Conservation (phyloP, 1,140 invertebrate genomes). For the Orius insidiosus region DNA sequence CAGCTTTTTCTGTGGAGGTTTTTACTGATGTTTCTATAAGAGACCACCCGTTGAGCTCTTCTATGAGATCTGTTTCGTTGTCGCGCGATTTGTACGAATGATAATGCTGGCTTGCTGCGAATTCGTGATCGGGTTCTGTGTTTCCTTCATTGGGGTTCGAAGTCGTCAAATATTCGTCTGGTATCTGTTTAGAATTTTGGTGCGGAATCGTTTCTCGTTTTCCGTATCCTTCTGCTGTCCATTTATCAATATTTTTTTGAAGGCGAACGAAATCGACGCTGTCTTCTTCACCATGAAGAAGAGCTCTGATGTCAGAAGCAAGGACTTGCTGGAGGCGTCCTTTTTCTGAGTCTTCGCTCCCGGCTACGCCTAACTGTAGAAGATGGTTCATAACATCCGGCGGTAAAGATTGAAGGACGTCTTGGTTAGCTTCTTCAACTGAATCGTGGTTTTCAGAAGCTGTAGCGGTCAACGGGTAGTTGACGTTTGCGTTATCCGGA, state of each 20-base stretch:
- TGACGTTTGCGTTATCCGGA: constrained; percentile 1
- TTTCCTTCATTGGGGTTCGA: constrained; percentile 26
- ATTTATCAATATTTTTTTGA: constrained; percentile 67
- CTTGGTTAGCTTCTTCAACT: constrained; percentile 22
- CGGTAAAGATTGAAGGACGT: constrained; percentile 22
- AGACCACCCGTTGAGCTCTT: constrained; percentile 18
- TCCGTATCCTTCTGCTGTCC: constrained; percentile 57
- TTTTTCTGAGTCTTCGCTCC: constrained; percentile 5
- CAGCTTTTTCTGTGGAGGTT: constrained; percentile 8
- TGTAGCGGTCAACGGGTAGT: constrained; percentile 17
- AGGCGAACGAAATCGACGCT: constrained; percentile 50
- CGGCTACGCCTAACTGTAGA: constrained; percentile 8
- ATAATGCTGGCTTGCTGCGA: constrained; percentile 32
- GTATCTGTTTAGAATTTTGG: constrained; percentile 46
- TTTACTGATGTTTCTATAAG: constrained; percentile 19
- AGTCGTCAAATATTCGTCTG: constrained; percentile 54
- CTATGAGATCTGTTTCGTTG: constrained; percentile 5
- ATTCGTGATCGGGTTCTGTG: constrained; percentile 33
- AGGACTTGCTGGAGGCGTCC: constrained; percentile 24
- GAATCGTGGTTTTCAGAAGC: constrained; percentile 22
- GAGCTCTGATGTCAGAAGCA: constrained; percentile 23
- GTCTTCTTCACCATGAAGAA: constrained; percentile 24
- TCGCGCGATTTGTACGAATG: constrained; percentile 17
- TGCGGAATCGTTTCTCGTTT: constrained; percentile 22
- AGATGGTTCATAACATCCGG: constrained; percentile 25